Base-by-base conservation (phyloP, 1,140 invertebrate species). In the Neotoxoptera formosana region DNA sequence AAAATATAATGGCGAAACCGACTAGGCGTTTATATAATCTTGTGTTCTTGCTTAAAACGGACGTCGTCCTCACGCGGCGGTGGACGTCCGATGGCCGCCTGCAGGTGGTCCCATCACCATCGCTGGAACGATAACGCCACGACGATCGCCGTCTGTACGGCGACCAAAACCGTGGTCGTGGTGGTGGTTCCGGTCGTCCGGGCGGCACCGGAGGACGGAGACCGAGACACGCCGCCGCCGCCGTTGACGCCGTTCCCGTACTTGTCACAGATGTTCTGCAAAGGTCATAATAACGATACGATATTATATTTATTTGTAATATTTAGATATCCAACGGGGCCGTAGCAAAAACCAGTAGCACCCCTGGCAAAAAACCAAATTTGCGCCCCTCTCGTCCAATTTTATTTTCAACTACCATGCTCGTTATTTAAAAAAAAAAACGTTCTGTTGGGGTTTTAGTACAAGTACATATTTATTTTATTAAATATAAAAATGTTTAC, bases 231-330 rank as follows among this genome's bases (percentile, higher is more conserved):
- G 17, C 6, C 45, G 4, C 41, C n/a, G n/a, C n/a, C n/a, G n/a
- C 45, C 45, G 3, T 30, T 4, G 1, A 1, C 86, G 11, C 41
- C 45, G 47, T 20, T 51, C 17, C 47, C 47, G 86, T 88, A 88
- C 47, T 88, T 88, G 30, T 88, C 47, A 34, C 86, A 88, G 30
- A 88, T 51, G 86, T 88, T 88, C 86, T 88, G 47, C 30, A 88
- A 88, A 41, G 25, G 14, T 11, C 30, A 6, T 41, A 23, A 41
- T 34, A 23, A 48, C 20, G n/a, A 48, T 2, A 41, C 2, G 3
- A 17, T 9, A n/a, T n/a, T n/a, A n/a, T n/a, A n/a, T n/a, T n/a
- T n/a, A n/a, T n/a, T n/a, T n/a, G n/a, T n/a, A n/a, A n/a, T n/a
- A n/a, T n/a, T n/a, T n/a, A n/a, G n/a, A n/a, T n/a, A n/a, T n/a